A percentile compares a stretch with the other conserved stretches of the same genome.
Conservation (phyloP, 2,888 invertebrate species). For the Heliconius cydno region DNA sequence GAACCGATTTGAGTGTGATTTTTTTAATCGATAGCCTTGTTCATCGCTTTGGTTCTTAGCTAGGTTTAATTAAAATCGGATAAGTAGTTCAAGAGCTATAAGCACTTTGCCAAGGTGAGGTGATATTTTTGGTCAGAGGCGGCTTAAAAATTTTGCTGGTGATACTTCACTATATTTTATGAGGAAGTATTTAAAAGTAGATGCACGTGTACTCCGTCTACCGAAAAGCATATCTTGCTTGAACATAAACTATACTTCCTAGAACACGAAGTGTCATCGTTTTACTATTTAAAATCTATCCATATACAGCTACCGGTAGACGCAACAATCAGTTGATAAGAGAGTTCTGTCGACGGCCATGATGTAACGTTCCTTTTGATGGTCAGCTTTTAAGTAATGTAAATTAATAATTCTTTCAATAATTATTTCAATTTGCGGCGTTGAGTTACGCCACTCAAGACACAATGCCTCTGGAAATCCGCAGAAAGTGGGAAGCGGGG, state of each 20-base stretch:
- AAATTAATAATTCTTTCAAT: neutral
- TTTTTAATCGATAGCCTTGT: too few relatives aligned
- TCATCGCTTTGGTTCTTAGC: too few relatives aligned
- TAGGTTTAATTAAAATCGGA: too few relatives aligned
- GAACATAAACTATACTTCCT: constrained; percentile 46
- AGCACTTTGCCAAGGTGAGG: too few relatives aligned
- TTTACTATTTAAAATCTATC: constrained; percentile 53
- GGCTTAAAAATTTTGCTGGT: constrained; percentile 20
- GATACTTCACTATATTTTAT: constrained; percentile 23
- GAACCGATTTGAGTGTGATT: too few relatives aligned
- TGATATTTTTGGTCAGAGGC: neutral
- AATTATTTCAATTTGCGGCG: neutral
- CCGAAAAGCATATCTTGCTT: constrained; percentile 40
- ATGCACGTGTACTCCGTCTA: constrained; percentile 46
- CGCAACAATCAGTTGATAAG: constrained; percentile 30
- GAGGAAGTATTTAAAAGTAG: constrained; percentile 46
- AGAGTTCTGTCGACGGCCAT: constrained; percentile 21
- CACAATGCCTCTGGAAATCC: too few relatives aligned
- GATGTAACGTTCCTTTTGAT: neutral
- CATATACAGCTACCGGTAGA: too few relatives aligned
- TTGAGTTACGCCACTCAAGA: too few relatives aligned
- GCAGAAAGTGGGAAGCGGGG: too few relatives aligned
- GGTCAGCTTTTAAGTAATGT: neutral
- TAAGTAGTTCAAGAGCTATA: too few relatives aligned
- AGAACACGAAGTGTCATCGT: constrained; percentile 58